A percentile compares a stretch with the other conserved stretches of the same genome.
Evolutionary conservation across 2,797 vertebrate species (phyloP).

Genomic region (Gadopsis bispinosus): DNA sequence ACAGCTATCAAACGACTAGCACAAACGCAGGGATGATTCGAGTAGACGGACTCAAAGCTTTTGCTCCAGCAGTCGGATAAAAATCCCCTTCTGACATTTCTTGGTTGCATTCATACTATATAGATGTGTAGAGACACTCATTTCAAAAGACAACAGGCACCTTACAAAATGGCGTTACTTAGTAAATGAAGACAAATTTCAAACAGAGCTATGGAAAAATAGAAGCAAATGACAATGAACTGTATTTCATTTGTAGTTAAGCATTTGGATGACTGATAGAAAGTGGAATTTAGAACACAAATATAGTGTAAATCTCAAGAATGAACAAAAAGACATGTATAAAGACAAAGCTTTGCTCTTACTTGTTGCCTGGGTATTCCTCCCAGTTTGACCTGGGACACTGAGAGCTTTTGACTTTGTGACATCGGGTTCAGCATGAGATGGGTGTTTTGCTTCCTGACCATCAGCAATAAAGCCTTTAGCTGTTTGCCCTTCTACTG

Average conservation of each 20-base stretch:
- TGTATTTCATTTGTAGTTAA: not conserved
- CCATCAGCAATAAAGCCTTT: slow-evolving; percentile 36
- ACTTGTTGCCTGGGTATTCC: slow-evolving; percentile 64
- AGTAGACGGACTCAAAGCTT: not conserved
- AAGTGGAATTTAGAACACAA: not conserved
- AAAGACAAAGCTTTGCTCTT: slow-evolving; percentile 63
- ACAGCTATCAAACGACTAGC: not conserved
- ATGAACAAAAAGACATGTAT: slow-evolving; percentile 34
- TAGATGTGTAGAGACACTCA: not conserved
- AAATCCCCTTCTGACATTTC: not conserved
- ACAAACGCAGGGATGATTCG: not conserved
- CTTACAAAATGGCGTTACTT: not conserved
- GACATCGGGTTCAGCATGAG: slow-evolving; percentile 29
- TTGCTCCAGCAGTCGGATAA: not conserved
- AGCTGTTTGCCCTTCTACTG: slow-evolving; percentile 39
- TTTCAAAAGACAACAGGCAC: not conserved
- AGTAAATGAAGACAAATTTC: not conserved
- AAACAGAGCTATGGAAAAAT: not conserved
- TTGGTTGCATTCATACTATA: not conserved
- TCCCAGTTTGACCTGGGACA: slow-evolving; percentile 58
- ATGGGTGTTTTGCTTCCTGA: slow-evolving; percentile 51
- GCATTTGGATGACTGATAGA: not conserved
- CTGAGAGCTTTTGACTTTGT: slow-evolving; percentile 54
- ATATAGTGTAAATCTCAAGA: not conserved
- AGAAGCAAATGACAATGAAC: not conserved